Base-by-base conservation (phyloP, 2,888 invertebrate species). In the Orthonevra nobilis region DNA sequence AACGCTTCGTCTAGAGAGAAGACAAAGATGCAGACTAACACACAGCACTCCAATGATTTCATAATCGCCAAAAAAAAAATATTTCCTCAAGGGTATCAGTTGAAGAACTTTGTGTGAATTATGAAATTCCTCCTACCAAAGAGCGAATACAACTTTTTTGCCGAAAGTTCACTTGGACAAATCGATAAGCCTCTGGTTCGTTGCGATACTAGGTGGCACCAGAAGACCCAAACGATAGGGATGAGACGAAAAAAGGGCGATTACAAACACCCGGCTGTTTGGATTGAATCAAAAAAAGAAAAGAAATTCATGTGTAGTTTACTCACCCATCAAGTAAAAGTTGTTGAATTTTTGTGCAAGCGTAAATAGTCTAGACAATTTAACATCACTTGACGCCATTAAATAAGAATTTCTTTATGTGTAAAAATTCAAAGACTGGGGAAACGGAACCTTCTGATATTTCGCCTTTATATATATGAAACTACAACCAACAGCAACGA, bases 281-380 rank as follows among this genome's bases (percentile, higher is more conserved):
- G 34, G 44, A 6, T 23, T 23, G 19, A 56, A n/a, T n/a, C n/a
- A n/a, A n/a, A 26, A 40, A 72, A 56, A 63, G 23, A 42, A 46
- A 36, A n/a, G n/a, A 46, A 69, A 63, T 73, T 70, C 64, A 40
- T 61, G 12, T 54, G 23, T 44, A 52, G 36, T 61, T n/a, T 77
- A 86, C 90, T 90, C 90, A 95, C 96, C 96, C 91, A 94, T 92
- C 90, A 96, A 89, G 89, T 96, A 96, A 89, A 96, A 96, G 91
- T 94, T 94, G 90, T 96, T 96, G 90, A 95, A 96, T 91, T 94
- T 95, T 88, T 94, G 93, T 75, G 96, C 95, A 88, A 96, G 91
- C 90, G 93, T 93, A 86, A 95, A 90, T 86, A 95, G 91, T 86
- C 92, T 91, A 87, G 93, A 93, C 90, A 93, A 91, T 83, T 86